A percentile compares a stretch with the other conserved stretches of the same genome.
Evolutionary conservation across 1,140 invertebrate genomes (phyloP).

Genomic region (Dendrolimus kikuchii): DNA sequence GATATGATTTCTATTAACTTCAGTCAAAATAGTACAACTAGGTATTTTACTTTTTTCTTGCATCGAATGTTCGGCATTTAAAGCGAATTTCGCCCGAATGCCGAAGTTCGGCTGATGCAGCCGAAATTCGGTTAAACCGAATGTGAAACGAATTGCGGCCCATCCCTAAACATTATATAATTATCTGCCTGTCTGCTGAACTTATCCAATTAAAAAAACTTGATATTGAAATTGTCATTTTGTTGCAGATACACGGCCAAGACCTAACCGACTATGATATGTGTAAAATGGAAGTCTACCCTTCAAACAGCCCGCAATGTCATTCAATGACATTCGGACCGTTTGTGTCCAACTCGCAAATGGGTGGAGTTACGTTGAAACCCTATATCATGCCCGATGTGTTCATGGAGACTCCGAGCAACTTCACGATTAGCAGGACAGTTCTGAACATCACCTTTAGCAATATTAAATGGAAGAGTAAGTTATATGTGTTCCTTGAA

Average conservation of each 20-base stretch:
- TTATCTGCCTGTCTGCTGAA: background rate
- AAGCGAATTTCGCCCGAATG: too few species aligned
- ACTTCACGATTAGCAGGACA: slow-evolving; percentile 35
- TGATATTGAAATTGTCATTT: slow-evolving; percentile 8
- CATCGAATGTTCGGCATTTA: too few species aligned
- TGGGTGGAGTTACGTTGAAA: slow-evolving; percentile 49
- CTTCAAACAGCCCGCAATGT: slow-evolving; percentile 41
- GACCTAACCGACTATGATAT: slow-evolving; percentile 30
- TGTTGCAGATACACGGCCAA: slow-evolving; percentile 40
- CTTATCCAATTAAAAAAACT: background rate
- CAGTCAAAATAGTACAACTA: too few species aligned
- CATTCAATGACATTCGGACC: slow-evolving; percentile 46
- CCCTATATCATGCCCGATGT: slow-evolving; percentile 35
- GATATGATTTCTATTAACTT: too few species aligned
- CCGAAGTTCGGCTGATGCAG: too few species aligned
- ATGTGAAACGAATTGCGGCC: too few species aligned
- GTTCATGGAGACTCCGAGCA: slow-evolving; percentile 5
- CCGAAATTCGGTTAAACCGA: too few species aligned
- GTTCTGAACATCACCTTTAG: slow-evolving; percentile 59
- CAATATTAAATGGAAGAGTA: slow-evolving; percentile 66
- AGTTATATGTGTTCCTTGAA: slow-evolving; percentile 20
- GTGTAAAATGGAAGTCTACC: slow-evolving; percentile 45
- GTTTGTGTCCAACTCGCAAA: slow-evolving; percentile 37
- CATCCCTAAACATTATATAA: too few species aligned
- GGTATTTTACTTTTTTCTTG: too few species aligned